Evolutionary conservation across 2,888 invertebrate genomes (phyloP).

Genomic region (Plebejus argus): DNA sequence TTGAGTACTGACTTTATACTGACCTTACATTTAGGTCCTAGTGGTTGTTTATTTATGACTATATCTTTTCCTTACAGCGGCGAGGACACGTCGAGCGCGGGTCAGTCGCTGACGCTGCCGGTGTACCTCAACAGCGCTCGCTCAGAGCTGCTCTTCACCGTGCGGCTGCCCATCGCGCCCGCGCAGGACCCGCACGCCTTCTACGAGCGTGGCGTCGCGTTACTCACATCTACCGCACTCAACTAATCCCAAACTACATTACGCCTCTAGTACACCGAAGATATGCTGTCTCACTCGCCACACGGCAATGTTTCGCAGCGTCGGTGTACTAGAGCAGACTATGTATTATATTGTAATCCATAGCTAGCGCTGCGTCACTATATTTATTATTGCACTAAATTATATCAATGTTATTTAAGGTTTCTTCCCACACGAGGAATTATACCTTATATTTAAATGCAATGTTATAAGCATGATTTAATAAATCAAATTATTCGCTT

Average conservation of each 20-base stretch:
- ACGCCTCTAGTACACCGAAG: too few relatives aligned
- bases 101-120: slow-evolving; percentile 90
- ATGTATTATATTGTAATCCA: too few relatives aligned
- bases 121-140: slow-evolving; percentile 98
- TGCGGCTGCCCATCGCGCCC: slow-evolving; percentile 94
- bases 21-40: background rate
- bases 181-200: slow-evolving; percentile 97
- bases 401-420: background rate
- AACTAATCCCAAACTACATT: slow-evolving; percentile 76
- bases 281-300: too few relatives aligned
- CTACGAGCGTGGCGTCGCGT: slow-evolving; percentile 98
- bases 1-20: too few relatives aligned
- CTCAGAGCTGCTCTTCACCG: slow-evolving; percentile 95
- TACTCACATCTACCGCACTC: slow-evolving; percentile 95
- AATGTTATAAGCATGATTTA: background rate
- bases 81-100: slow-evolving; percentile 62
- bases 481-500: background rate
- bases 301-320: too few relatives aligned
- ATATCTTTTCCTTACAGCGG: slow-evolving; percentile 52
- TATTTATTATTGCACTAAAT: slow-evolving; percentile 25
- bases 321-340: too few relatives aligned
- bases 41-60: background rate
- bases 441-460: background rate
- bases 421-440: background rate
- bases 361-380: too few relatives aligned